Base-by-base conservation (phyloP, 2,113 vertebrate species). In the Diglossa brunneiventris region DNA sequence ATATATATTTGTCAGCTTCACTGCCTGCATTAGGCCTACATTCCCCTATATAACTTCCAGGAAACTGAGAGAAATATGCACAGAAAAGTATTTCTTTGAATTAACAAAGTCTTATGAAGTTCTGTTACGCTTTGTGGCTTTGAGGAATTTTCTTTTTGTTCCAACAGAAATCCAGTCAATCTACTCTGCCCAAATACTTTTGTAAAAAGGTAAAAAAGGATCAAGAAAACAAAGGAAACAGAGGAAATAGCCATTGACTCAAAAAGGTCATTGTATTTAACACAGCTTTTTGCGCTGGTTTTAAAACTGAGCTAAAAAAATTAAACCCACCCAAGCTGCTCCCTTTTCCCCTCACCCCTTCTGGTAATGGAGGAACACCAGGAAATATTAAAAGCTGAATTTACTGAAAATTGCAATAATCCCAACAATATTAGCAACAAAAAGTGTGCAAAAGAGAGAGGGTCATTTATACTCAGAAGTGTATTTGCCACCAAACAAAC, bases 401-500 rank as follows among this genome's bases (percentile, higher is more conserved):
- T 53, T 39, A 53, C 5, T 69, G 47, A 39, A 46, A 69, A 33
- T 30, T 61, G 6, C 23, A 69, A 30, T 33, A 78, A 39, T 39
- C 23, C 23, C 28, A 39, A 39, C 22, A 62, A 13, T n/a, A 53
- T 16, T 39, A 23, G 33, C 23, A 87, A 23, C 33, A 61, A 39
- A 53, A 33, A 11, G 12, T 3, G 5, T 46, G 23, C 28, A 39
- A 33, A 53, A 62, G 18, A 69, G 33, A 46, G 28, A n/a, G 10
- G 15, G 5, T 46, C 23, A 10, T 52, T 37, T 61, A 52, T 28
- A 8, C 19, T 61, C 46, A 23, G 5, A 68, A 37, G 5, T 11
- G 13, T n/a, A 28, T 53, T 28, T 10, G 46, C 28, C 19, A 53
- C 22, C 0, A 0, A 46, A 44, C 11, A 44, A 44, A 33, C 15